A percentile compares a stretch with the other conserved stretches of the same genome.
Evolutionary conservation across 2,888 invertebrate genomes (phyloP).

Genomic region (Thereva nobilitata): DNA sequence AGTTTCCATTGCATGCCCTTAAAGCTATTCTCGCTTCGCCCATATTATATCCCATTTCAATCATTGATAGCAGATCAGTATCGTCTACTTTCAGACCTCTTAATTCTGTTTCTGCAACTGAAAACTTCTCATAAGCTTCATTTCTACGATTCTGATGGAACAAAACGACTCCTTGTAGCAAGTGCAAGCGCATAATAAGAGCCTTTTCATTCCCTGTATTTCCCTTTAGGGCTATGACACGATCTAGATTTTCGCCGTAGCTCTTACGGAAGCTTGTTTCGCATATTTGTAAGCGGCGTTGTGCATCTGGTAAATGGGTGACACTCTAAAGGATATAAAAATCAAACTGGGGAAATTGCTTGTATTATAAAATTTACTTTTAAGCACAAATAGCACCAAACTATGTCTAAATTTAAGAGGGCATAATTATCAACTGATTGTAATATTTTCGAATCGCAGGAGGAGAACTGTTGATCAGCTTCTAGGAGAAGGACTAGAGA

Average conservation of each 20-base stretch:
- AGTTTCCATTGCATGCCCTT: slow-evolving; percentile 63
- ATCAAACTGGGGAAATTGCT: slow-evolving; percentile 20
- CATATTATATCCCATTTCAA: slow-evolving; percentile 68
- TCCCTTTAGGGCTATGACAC: slow-evolving; percentile 64
- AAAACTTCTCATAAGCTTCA: slow-evolving; percentile 66
- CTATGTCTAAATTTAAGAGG: slow-evolving; percentile 79
- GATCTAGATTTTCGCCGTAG: slow-evolving; percentile 69
- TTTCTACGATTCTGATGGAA: slow-evolving; percentile 74
- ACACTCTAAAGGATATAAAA: slow-evolving; percentile 61
- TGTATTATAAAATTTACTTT: slow-evolving; percentile 45
- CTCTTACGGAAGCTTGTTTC: slow-evolving; percentile 68
- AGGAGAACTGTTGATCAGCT: slow-evolving; percentile 73
- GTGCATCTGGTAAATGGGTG: slow-evolving; percentile 73
- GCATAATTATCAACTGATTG: slow-evolving; percentile 81
- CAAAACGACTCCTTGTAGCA: slow-evolving; percentile 77
- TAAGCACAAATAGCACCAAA: slow-evolving; percentile 86
- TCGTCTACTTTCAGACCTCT: slow-evolving; percentile 66
- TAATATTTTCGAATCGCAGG: slow-evolving; percentile 58
- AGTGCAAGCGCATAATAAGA: slow-evolving; percentile 74
- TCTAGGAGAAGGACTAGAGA: slow-evolving; percentile 77
- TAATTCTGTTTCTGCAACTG: slow-evolving; percentile 69
- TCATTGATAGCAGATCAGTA: slow-evolving; percentile 59
- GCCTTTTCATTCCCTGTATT: slow-evolving; percentile 70
- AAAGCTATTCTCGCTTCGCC: slow-evolving; percentile 73
- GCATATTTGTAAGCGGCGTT: slow-evolving; percentile 67